Conservation (phyloP, 2,113 vertebrate species). For the Ictalurus furcatus region DNA sequence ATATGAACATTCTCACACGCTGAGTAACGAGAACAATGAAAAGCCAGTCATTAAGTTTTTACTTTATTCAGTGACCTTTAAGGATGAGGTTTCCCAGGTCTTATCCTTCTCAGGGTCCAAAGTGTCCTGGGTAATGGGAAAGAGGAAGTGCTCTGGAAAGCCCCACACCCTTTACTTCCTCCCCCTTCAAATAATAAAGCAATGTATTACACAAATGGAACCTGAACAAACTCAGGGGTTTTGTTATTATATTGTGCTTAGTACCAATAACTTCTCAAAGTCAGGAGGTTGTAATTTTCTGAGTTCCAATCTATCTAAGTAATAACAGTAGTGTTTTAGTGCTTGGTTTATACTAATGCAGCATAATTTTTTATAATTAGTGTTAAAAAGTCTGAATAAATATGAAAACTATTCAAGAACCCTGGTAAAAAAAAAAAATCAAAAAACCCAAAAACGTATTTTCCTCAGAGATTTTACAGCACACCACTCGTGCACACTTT, state of each 20-base stretch:
- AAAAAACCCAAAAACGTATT: neutral
- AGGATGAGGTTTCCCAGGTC: conserved; percentile 31
- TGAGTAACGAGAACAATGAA: conserved; percentile 7
- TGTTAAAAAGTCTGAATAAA: conserved; percentile 9
- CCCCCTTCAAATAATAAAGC: conserved; percentile 27
- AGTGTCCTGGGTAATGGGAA: conserved; percentile 39
- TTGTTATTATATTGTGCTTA: neutral
- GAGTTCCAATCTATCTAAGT: conserved; percentile 5
- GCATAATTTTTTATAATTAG: conserved; percentile 10
- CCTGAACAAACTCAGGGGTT: neutral
- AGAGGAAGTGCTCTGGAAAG: conserved; percentile 35
- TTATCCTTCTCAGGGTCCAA: conserved; percentile 47
- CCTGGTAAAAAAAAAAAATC: conserved; percentile 33
- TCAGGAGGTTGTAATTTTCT: neutral
- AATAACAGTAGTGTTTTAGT: conserved; percentile 16
- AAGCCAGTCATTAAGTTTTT: neutral
- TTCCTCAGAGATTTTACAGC: conserved; percentile 52
- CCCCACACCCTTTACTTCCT: conserved; percentile 54
- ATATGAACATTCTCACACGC: conserved; percentile 46
- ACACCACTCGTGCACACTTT: conserved; percentile 48
- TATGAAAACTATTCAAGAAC: conserved; percentile 22
- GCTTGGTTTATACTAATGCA: conserved; percentile 17
- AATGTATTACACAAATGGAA: conserved; percentile 13
- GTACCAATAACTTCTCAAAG: neutral
- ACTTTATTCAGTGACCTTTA: conserved; percentile 30